Evolutionary conservation across 2,888 invertebrate genomes (phyloP).

Genomic region (Hypolimnas misippus): DNA sequence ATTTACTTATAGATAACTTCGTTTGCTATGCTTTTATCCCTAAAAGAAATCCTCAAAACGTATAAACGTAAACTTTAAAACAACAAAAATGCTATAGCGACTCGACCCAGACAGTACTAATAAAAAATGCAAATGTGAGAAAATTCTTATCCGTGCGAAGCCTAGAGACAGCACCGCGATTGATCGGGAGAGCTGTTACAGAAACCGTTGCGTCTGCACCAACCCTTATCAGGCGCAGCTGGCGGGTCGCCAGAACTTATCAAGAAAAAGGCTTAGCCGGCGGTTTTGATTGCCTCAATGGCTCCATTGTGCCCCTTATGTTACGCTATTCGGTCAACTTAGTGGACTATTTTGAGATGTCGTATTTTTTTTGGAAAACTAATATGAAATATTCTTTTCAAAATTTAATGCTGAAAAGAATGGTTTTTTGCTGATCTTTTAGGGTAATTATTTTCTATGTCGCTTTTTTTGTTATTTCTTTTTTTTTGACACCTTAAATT

Average conservation of each 20-base stretch:
- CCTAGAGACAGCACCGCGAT: constrained; percentile 15
- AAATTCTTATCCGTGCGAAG: constrained; percentile 13
- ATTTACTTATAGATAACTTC: too few species aligned
- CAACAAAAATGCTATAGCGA: too few species aligned
- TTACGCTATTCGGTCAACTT: constrained; percentile 23
- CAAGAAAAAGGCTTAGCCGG: constrained; percentile 54
- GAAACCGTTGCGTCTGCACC: constrained; percentile 28
- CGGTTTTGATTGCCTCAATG: constrained; percentile 62
- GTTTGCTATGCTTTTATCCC: too few species aligned
- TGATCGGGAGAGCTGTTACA: constrained; percentile 21
- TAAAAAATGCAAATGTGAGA: constrained; percentile 13
- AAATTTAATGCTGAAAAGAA: neutral
- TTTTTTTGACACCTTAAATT: neutral
- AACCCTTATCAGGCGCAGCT: constrained; percentile 45
- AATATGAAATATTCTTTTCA: neutral
- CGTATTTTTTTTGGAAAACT: neutral
- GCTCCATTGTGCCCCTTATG: constrained; percentile 55
- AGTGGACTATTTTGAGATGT: constrained; percentile 2
- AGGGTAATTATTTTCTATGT: too few species aligned
- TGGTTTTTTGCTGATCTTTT: neutral
- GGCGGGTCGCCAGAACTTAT: constrained; percentile 61
- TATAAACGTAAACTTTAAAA: too few species aligned
- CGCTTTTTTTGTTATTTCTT: neutral
- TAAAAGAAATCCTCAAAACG: too few species aligned
- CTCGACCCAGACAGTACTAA: constrained; percentile 1